These are phyloP conservation scores for Anthrax anthrax DNA, from an alignment of 2,888 invertebrate species.

Conservation along the genomic window DNA sequence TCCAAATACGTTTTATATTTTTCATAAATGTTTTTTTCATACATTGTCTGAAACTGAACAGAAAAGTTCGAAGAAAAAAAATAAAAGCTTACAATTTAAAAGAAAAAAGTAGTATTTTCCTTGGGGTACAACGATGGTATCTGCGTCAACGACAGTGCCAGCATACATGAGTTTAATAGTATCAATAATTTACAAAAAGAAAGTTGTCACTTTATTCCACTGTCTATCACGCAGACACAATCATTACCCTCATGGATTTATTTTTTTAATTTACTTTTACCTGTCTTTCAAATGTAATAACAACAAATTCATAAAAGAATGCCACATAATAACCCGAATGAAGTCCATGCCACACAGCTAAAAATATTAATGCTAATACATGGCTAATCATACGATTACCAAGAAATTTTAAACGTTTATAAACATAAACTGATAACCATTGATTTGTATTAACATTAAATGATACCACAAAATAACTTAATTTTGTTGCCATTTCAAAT, in stretches of 20 bases:
- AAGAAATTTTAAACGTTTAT: slow-evolving; percentile 83
- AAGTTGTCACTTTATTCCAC: too few relatives aligned
- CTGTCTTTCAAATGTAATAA: slow-evolving; percentile 74
- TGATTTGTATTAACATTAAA: slow-evolving; percentile 94
- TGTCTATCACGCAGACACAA: too few relatives aligned
- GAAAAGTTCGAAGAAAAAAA: slow-evolving; percentile 10
- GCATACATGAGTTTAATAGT: too few relatives aligned
- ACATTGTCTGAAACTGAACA: slow-evolving; percentile 38
- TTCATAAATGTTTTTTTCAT: too few relatives aligned
- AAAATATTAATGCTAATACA: slow-evolving; percentile 62
- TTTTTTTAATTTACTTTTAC: slow-evolving; percentile 34
- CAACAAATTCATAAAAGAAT: slow-evolving; percentile 82
- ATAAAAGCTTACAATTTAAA: neutral
- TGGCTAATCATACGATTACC: slow-evolving; percentile 74
- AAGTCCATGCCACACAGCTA: slow-evolving; percentile 94
- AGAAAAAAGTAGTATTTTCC: too few relatives aligned
- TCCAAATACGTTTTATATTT: neutral
- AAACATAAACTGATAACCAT: slow-evolving; percentile 88
- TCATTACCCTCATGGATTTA: too few relatives aligned
- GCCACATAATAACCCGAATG: slow-evolving; percentile 88
- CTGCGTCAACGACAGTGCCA: too few relatives aligned
- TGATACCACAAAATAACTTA: slow-evolving; percentile 75
- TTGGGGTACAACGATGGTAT: too few relatives aligned
- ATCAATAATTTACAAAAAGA: neutral
- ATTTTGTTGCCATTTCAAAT: slow-evolving; percentile 71